Evolutionary conservation across 2,888 invertebrate species (phyloP).

Genomic region (Macropis europaea): DNA sequence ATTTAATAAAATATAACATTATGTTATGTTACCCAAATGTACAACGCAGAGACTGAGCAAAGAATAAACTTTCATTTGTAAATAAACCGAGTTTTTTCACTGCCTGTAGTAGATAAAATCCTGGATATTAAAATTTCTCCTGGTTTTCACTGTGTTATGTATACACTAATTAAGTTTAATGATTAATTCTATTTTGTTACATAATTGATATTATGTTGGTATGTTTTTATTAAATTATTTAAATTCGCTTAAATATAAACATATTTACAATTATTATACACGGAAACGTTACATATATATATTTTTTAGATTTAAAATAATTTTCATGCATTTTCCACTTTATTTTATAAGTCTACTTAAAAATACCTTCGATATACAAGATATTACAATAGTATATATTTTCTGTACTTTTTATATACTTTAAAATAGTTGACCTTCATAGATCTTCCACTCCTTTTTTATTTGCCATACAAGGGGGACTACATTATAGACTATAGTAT

Average conservation of each 20-base stretch:
- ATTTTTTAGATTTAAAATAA: conserved; percentile 18
- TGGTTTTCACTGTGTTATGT: too few relatives aligned
- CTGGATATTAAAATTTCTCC: too few relatives aligned
- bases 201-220: neutral
- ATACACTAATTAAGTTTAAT: conserved; percentile 11
- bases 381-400: conserved; percentile 4
- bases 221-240: neutral
- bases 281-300: neutral
- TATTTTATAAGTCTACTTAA: conserved; percentile 17
- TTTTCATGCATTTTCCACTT: neutral
- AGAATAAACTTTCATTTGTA: conserved; percentile 43
- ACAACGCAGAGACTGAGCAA: conserved; percentile 53
- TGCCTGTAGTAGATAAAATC: too few relatives aligned
- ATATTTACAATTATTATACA: conserved; percentile 34
- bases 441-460: neutral
- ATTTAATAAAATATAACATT: conserved; percentile 15
- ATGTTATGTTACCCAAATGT: conserved; percentile 43
- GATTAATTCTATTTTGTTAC: neutral
- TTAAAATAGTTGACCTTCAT: conserved; percentile 12
- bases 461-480: neutral
- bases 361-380: conserved; percentile 14
- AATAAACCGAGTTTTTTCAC: too few relatives aligned
- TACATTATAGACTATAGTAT: neutral
- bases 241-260: conserved; percentile 5
- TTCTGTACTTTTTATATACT: neutral